phyloP scores from a whole-genome alignment of 2,797 vertebrate species.

The Sphenopsis melanotis region DNA sequence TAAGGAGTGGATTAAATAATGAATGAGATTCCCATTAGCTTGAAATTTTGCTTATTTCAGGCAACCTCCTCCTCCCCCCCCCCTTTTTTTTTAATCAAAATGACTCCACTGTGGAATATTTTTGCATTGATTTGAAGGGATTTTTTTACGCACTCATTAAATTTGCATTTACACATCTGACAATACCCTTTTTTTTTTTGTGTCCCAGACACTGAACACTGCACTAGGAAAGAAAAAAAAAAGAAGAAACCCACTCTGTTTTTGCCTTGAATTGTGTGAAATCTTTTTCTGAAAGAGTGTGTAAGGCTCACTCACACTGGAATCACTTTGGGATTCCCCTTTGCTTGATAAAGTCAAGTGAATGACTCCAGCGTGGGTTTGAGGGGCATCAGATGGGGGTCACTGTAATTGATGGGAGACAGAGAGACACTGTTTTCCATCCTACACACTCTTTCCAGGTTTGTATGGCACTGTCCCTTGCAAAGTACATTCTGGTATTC shows the following conservation, averaged over 20 bases:
- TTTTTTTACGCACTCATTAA: constrained; percentile 52
- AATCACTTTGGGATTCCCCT: not conserved
- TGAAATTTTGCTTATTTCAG: constrained; percentile 75
- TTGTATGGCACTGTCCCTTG: not conserved
- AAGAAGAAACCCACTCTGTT: not conserved
- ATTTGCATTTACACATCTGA: constrained; percentile 51
- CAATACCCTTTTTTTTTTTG: not conserved
- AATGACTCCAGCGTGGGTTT: not conserved
- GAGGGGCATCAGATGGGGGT: not conserved
- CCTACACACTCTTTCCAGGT: not conserved
- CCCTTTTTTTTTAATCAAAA: constrained; percentile 69
- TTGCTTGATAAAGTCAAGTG: not conserved
- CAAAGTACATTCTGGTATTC: not conserved
- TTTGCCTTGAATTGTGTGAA: not conserved
- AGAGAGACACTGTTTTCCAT: not conserved
- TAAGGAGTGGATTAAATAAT: constrained; percentile 80
- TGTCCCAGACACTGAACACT: not conserved
- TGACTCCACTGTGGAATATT: constrained; percentile 66
- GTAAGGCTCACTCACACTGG: fast-evolving
- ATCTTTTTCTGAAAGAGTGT: not conserved
- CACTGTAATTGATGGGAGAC: not conserved
- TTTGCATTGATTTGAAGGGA: constrained; percentile 71
- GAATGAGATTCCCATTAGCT: constrained; percentile 78
- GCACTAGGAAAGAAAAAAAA: not conserved
- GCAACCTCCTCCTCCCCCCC: not conserved